Percentiles rank a stretch among this genome's conserved stretches.
Conservation (phyloP, 2,113 vertebrate species). For the Barnardius zonarius region DNA sequence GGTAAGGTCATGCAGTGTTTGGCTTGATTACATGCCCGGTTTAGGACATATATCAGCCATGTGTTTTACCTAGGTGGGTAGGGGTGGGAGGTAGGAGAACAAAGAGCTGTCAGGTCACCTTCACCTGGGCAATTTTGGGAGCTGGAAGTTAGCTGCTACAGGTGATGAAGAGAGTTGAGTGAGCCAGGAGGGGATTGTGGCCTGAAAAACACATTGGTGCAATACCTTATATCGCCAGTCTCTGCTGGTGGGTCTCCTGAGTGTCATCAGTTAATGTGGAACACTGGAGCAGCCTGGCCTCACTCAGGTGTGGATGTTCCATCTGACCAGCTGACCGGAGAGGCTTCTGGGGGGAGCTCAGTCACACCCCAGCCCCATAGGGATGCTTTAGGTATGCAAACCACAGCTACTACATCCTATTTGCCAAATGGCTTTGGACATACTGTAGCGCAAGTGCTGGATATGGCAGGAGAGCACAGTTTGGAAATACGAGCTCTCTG, state of each 20-base stretch:
- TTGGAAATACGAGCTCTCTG: background rate
- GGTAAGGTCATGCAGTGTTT: slow-evolving; percentile 4
- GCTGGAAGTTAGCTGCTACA: background rate
- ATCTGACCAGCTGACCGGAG: background rate
- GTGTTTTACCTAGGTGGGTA: background rate
- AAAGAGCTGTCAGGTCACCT: background rate
- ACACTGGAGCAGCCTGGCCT: background rate
- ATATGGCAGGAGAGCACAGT: rapidly evolving
- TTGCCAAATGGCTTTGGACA: background rate
- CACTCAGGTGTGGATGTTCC: background rate
- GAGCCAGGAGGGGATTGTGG: background rate
- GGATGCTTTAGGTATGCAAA: background rate
- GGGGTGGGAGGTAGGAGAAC: background rate
- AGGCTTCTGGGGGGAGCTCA: background rate
- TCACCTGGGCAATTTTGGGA: background rate
- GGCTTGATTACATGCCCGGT: background rate
- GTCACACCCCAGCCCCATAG: rapidly evolving
- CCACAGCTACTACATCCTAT: background rate
- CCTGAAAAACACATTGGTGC: background rate
- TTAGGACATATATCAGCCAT: background rate
- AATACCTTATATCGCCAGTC: background rate
- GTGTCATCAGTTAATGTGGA: background rate
- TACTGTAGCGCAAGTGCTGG: background rate
- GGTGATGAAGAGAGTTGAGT: background rate
- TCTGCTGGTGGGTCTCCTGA: background rate